Evolutionary conservation across 2,888 invertebrate genomes (phyloP).

Genomic region (Heliconius charithonia): DNA sequence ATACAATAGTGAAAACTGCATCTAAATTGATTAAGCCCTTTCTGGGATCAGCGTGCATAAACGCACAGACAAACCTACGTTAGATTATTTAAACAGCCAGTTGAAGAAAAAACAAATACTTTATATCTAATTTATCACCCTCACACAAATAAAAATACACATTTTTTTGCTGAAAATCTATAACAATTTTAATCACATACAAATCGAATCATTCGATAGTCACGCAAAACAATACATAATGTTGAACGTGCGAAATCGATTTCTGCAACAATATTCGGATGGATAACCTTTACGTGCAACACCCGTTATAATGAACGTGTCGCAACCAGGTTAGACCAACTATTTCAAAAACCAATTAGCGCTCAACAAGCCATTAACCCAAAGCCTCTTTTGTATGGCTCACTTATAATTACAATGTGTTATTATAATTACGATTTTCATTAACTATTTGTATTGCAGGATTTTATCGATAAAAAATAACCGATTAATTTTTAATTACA

Average conservation of each 20-base stretch:
- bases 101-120: too few relatives aligned
- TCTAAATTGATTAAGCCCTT: too few relatives aligned
- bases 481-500: background rate
- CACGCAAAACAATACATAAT: background rate
- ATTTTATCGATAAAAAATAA: background rate
- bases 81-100: too few relatives aligned
- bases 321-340: conserved; percentile 36
- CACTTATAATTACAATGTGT: conserved; percentile 32
- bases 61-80: too few relatives aligned
- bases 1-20: too few relatives aligned
- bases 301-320: conserved; percentile 40
- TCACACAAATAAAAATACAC: background rate
- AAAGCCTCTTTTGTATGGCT: conserved; percentile 23
- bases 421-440: conserved; percentile 11
- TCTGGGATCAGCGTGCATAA: too few relatives aligned
- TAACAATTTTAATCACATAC: background rate
- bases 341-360: conserved; percentile 42
- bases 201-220: background rate
- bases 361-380: conserved; percentile 29
- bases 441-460: background rate
- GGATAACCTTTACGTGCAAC: conserved; percentile 21
- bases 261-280: conserved; percentile 24
- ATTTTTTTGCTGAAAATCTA: background rate
- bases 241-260: background rate
- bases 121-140: too few relatives aligned